Evolutionary conservation across 1,140 invertebrate species (phyloP), one percentile per base, ranked within the genome.

Genomic region (Hyposmocoma kahamanoa): DNA sequence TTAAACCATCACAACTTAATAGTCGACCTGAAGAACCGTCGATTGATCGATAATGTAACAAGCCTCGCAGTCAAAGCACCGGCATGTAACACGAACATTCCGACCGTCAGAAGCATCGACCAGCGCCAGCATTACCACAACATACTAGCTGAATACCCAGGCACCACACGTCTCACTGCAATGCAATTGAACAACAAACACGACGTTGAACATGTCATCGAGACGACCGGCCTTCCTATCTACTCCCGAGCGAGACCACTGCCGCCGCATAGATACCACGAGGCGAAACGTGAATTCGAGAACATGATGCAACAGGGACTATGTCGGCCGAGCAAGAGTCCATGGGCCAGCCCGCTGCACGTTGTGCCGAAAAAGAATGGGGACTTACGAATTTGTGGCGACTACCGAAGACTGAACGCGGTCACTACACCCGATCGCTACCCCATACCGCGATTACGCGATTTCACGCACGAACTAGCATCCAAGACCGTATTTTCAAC

Each of bases 271-370:
- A 64, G 67, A 42, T 58, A 78, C 1, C 22, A 52, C n/a, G 54
- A 52, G 32, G 75, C 68, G 0, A 74, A 76, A 26, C 21, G 56
- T n/a, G 74, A 82, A 36, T 83, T 84, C 58, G 39, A 67, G 13
- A 15, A 45, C 1, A 65, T 79, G 64, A 44, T 67, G 32, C 50
- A 67, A 42, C 10, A 50, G n/a, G 57, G 56, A 5, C 59, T 62
- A 18, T 54, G 53, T 43, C 32, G 56, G 36, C 56, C 59, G 1
- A 48, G 22, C 13, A 55, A 55, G 17, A 59, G 59, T 22, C 11
- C 26, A 10, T 90, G 86, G 87, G 62, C 83, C 0, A 68, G 67
- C 5, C 79, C 86, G 1, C 45, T 88, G 9, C 77, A 87, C 42
- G 50, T 88, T 24, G 78, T 84, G 0, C 59, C 62, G 0, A 88